A percentile compares a stretch with the other conserved stretches of the same genome.
Evolutionary conservation across 2,113 vertebrate genomes (phyloP).

Genomic region (Bubalus kerabau): DNA sequence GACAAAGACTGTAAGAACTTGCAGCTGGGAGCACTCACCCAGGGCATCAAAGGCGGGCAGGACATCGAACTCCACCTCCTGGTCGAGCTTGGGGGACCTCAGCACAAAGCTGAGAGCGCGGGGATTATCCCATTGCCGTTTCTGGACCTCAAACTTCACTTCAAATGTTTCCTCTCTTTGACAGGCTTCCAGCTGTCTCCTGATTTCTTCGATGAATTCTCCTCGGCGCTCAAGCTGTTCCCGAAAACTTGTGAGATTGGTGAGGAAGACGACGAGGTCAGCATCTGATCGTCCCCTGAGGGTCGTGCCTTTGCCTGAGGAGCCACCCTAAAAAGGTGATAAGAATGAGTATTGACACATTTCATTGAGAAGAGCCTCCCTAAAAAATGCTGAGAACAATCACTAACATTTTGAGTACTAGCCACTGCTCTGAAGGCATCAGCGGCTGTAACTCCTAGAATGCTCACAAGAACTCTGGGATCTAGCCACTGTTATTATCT

Average conservation of each 20-base stretch:
- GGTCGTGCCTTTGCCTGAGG: background rate
- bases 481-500: background rate
- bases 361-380: background rate
- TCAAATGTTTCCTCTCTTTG: fast-evolving
- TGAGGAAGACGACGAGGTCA: conserved; percentile 60
- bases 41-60: conserved; percentile 50
- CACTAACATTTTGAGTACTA: background rate
- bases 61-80: conserved; percentile 48
- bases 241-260: background rate
- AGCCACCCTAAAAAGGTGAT: background rate
- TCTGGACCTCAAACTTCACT: background rate
- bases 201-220: background rate
- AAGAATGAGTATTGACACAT: background rate
- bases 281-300: conserved; percentile 42
- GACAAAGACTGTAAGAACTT: fast-evolving
- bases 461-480: background rate
- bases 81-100: fast-evolving
- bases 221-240: background rate
- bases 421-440: background rate
- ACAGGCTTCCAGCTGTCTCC: background rate
- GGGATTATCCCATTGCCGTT: fast-evolving
- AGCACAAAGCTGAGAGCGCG: conserved; percentile 29
- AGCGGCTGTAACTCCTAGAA: background rate
- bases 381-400: background rate
- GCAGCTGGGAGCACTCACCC: background rate